Percentiles rank a stretch among this genome's conserved stretches.
Conservation (phyloP, 2,888 invertebrate species). For the Loripinus fragilis region DNA sequence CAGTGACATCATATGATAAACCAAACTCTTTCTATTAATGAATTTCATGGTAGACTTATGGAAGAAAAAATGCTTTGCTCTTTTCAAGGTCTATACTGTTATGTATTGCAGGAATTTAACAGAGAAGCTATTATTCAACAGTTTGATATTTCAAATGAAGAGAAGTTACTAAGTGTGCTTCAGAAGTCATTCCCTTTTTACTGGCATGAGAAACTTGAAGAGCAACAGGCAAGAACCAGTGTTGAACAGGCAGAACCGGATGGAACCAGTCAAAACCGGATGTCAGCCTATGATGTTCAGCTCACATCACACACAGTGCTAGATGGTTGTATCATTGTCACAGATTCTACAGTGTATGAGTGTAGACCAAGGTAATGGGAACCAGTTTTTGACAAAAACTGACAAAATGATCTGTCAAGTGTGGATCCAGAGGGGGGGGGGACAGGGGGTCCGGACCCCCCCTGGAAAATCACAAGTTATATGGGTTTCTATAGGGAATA, state of each 20-base stretch:
- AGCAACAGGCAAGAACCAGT: constrained; percentile 37
- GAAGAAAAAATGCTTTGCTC: no score
- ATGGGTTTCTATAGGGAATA: no score
- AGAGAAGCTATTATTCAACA: constrained; percentile 86
- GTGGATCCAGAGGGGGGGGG: no score
- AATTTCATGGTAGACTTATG: no score
- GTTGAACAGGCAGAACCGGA: constrained; percentile 26
- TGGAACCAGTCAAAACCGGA: constrained; percentile 20
- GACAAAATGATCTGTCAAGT: no score
- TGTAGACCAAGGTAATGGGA: constrained; percentile 85
- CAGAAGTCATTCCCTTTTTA: constrained; percentile 83
- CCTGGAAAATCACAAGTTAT: no score
- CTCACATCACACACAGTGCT: constrained; percentile 78
- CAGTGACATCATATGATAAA: no score
- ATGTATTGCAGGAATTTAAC: constrained; percentile 86
- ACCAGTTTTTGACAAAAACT: no score
- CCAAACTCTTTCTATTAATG: no score
- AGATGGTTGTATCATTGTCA: constrained; percentile 86
- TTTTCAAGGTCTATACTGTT: no score
- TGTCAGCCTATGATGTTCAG: constrained; percentile 67
- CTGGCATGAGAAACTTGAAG: constrained; percentile 75
- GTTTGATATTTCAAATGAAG: constrained; percentile 85
- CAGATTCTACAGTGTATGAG: constrained; percentile 87
- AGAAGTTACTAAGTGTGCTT: constrained; percentile 85
- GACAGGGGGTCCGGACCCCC: no score